Evolutionary conservation across 2,888 invertebrate genomes (phyloP), one percentile per base, ranked within the genome.

Genomic region (Sminthurinus aureus): DNA sequence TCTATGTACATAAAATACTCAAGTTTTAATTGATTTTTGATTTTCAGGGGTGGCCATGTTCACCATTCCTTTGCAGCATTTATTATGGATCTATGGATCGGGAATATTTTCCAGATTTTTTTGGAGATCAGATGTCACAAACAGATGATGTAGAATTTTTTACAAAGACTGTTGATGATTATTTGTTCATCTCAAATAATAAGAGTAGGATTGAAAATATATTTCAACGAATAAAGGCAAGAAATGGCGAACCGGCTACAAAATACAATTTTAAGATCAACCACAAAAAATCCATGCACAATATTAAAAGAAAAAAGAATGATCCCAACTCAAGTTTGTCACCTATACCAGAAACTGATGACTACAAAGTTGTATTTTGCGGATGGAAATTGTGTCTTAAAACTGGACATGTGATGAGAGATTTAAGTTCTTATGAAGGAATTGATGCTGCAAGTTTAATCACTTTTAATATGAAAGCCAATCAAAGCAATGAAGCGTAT

Each of bases 11-110:
- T n/a, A n/a, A n/a, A 71, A 13, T 22, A 24, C 20, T 71, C 13
- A 18, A 22, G 20, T 18, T 6, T 8, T 71, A 71, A 20, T 18
- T 71, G 20, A 15, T 51, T 81, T 51, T 0, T 20, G 74, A 71
- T 24, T 81, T 82, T 76, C 20, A 88, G 88, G 88, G 88, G 0
- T 87, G 86, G 84, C n/a, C 69, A 18, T 66, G 84, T 11, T 88
- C 88, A 9, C 86, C 84, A 51, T 71, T 79, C 12, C 76, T 87
- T 0, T 88, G 88, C 58, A 87, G 81, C 66, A 84, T 88, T 18
- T 88, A 88, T 38, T 88, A 88, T 67, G 88, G 88, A 0, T 15
- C 67, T 15, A 85, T 88, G 81, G 88, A 88, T 24, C 50, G 83
- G 3, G 69, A 64, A 0, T 51, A 86, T 18, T 84, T 87, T 8